A percentile compares a stretch with the other conserved stretches of the same genome.
Evolutionary conservation across 2,797 vertebrate species (phyloP).

Genomic region (Sebastes variabilis): DNA sequence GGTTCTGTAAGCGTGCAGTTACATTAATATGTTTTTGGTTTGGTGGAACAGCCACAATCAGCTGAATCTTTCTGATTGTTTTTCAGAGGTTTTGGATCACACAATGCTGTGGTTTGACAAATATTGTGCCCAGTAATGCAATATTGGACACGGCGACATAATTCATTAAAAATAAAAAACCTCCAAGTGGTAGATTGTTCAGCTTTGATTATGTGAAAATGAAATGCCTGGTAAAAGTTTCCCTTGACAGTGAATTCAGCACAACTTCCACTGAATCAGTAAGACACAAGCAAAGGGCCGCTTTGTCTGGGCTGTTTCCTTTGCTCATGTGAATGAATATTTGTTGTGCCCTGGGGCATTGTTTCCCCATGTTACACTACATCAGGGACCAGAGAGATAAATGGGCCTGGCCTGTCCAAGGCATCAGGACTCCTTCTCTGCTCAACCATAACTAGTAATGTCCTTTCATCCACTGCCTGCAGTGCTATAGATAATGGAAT

Average conservation of each 20-base stretch:
- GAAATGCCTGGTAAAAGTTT: conserved; percentile 25
- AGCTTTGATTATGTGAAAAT: conserved; percentile 48
- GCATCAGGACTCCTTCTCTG: conserved; percentile 63
- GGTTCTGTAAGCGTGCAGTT: neutral
- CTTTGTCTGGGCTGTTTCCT: conserved; percentile 54
- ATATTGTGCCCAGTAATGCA: conserved; percentile 6
- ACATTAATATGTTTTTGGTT: neutral
- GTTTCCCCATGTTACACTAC: conserved; percentile 73
- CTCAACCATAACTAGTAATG: conserved; percentile 74
- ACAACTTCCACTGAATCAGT: conserved; percentile 38
- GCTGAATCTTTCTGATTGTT: neutral
- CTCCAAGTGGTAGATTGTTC: conserved; percentile 42
- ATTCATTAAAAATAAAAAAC: conserved; percentile 52
- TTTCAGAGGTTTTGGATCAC: neutral
- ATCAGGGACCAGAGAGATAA: conserved; percentile 76
- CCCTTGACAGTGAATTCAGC: conserved; percentile 37
- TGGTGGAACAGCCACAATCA: neutral
- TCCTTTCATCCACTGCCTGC: conserved; percentile 71
- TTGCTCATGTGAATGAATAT: conserved; percentile 70
- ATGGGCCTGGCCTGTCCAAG: conserved; percentile 69
- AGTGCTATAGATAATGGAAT: conserved; percentile 68
- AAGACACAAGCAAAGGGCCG: conserved; percentile 27
- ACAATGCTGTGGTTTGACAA: neutral
- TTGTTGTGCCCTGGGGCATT: conserved; percentile 67
- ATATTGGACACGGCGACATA: conserved; percentile 29